phyloP scores from a whole-genome alignment of 2,113 vertebrate genomes.

The Silurus asotus region DNA sequence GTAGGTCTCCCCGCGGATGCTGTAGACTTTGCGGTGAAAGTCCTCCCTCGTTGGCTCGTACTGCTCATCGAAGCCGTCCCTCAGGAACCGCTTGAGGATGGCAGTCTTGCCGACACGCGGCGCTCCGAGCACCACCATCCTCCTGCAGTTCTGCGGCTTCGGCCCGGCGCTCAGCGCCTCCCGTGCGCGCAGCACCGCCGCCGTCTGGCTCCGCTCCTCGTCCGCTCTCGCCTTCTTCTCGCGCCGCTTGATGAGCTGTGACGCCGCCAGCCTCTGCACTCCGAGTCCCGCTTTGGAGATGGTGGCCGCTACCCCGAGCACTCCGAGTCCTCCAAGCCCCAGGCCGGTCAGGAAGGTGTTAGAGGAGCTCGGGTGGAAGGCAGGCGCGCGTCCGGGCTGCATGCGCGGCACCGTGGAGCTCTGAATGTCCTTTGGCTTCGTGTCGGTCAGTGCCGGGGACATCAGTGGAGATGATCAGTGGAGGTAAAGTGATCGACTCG shows the following conservation, averaged over 20 bases:
- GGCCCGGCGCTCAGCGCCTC: slow-evolving; percentile 51
- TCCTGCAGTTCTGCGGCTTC: slow-evolving; percentile 72
- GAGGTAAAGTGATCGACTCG: background rate
- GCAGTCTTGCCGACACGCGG: slow-evolving; percentile 77
- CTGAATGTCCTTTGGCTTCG: background rate
- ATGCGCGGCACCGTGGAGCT: slow-evolving; percentile 4
- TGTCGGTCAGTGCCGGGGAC: background rate
- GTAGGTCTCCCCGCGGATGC: slow-evolving; percentile 73
- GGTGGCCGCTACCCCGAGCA: slow-evolving; percentile 50
- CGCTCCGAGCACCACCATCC: slow-evolving; percentile 76
- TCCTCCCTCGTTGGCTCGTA: slow-evolving; percentile 77
- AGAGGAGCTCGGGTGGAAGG: slow-evolving; percentile 13
- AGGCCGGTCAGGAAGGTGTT: slow-evolving; percentile 51
- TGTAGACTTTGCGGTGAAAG: slow-evolving; percentile 75
- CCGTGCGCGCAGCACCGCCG: slow-evolving; percentile 48
- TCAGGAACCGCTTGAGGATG: slow-evolving; percentile 72
- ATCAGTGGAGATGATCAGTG: background rate
- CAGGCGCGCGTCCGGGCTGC: background rate
- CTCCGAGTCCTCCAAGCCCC: slow-evolving; percentile 59
- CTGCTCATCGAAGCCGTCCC: slow-evolving; percentile 72
- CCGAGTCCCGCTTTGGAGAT: slow-evolving; percentile 68
- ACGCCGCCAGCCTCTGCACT: slow-evolving; percentile 67
- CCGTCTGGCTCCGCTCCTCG: slow-evolving; percentile 46
- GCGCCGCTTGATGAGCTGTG: slow-evolving; percentile 67
- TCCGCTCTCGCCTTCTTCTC: slow-evolving; percentile 63